Conservation (phyloP, 92 coral and sea anemone species). For the Epizoanthus illoricatus region DNA sequence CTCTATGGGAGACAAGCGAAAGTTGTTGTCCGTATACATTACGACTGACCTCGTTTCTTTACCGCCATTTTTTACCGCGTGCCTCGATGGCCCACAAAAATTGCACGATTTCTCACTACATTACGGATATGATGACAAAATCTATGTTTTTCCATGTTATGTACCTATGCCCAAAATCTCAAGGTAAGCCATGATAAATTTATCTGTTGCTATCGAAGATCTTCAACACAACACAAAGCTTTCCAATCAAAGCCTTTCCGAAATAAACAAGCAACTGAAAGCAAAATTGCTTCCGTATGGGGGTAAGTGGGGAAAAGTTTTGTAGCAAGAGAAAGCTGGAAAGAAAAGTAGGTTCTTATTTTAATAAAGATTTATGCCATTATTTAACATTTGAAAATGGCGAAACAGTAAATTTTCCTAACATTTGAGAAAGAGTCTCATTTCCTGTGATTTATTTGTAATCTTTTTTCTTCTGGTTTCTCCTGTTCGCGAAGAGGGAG, state of each 20-base stretch:
- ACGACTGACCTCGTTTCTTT: constrained; percentile 74
- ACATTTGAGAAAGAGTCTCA: not conserved
- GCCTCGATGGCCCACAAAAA: not conserved
- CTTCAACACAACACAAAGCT: constrained; percentile 22
- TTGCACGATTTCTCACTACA: not conserved
- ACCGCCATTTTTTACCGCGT: constrained; percentile 62
- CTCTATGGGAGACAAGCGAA: not conserved
- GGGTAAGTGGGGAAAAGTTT: not conserved
- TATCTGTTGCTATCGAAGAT: constrained; percentile 36
- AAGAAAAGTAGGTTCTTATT: no score
- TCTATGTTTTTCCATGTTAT: not conserved
- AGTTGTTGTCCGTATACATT: not conserved
- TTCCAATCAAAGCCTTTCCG: constrained; percentile 25
- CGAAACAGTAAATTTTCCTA: no score
- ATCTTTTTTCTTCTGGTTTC: no score
- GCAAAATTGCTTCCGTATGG: not conserved
- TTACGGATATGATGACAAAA: not conserved
- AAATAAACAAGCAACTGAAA: not conserved
- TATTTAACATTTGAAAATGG: no score
- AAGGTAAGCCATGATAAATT: not conserved
- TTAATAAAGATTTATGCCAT: no score
- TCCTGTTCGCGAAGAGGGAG: not conserved
- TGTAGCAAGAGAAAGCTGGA: no score
- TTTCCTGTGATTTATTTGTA: no score
- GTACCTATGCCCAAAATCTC: constrained; percentile 1